Conservation (phyloP, 1,140 invertebrate genomes). For the Drosophila ohnishii region DNA sequence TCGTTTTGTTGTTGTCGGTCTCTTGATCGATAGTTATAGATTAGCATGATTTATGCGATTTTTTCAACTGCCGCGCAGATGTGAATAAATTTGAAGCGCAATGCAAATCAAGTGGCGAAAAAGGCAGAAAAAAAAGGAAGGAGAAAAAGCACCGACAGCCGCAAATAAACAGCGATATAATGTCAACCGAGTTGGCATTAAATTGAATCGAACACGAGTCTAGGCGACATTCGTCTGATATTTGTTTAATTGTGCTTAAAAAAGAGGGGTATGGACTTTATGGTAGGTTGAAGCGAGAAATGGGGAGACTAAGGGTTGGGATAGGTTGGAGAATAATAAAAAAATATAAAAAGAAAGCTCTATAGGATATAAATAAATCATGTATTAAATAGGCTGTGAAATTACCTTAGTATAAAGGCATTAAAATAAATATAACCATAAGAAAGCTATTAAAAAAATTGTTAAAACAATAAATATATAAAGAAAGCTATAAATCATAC, state of each 20-base stretch:
- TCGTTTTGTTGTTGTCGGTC: constrained; percentile 32
- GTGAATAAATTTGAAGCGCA: constrained; percentile 63
- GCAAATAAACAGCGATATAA: constrained; percentile 24
- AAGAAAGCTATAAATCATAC: background rate
- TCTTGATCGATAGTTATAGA: constrained; percentile 76
- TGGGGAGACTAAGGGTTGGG: background rate
- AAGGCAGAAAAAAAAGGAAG: constrained; percentile 9
- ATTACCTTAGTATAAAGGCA: background rate
- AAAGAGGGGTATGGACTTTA: background rate
- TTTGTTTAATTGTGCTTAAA: constrained; percentile 20
- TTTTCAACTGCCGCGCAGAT: constrained; percentile 43
- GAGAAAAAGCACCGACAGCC: constrained; percentile 8
- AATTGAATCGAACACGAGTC: constrained; percentile 20
- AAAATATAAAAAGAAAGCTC: background rate
- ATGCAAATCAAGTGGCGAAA: constrained; percentile 67
- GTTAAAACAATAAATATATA: background rate
- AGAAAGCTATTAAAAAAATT: background rate
- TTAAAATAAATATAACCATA: too few species aligned
- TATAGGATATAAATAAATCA: too few species aligned
- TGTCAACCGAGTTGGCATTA: constrained; percentile 39
- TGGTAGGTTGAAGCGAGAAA: background rate
- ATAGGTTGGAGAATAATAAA: background rate
- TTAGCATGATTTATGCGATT: constrained; percentile 72
- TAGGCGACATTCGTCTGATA: background rate
- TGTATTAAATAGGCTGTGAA: background rate